phyloP scores from a whole-genome alignment of 1,140 invertebrate genomes.

The Drosophila obscura region DNA sequence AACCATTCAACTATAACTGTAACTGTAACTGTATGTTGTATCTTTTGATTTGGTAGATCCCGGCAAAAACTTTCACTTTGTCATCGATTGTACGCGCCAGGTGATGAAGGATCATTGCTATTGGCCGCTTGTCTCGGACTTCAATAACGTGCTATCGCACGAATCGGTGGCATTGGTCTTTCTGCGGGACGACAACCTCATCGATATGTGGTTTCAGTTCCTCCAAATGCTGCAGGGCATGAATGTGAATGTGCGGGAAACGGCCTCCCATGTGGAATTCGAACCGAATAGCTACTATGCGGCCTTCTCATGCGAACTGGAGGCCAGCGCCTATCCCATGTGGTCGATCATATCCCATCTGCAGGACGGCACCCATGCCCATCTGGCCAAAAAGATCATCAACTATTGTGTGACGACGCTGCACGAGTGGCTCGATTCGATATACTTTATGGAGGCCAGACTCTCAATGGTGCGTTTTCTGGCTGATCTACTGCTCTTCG shows the following conservation, averaged over 20 bases:
- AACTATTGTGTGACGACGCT: slow-evolving; percentile 90
- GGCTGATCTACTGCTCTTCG: neutral
- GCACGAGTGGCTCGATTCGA: slow-evolving; percentile 93
- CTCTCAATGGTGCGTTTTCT: slow-evolving; percentile 85
- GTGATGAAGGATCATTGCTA: slow-evolving; percentile 99
- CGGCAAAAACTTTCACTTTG: slow-evolving; percentile 92
- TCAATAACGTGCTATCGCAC: slow-evolving; percentile 98
- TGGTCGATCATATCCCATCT: slow-evolving; percentile 97
- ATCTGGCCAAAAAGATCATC: slow-evolving; percentile 90
- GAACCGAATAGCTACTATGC: slow-evolving; percentile 98
- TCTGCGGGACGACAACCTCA: slow-evolving; percentile 92
- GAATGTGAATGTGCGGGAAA: slow-evolving; percentile 96
- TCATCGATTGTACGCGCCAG: slow-evolving; percentile 95
- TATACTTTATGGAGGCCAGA: slow-evolving; percentile 89
- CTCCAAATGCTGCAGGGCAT: slow-evolving; percentile 98
- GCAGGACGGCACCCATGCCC: slow-evolving; percentile 88
- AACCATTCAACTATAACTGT: no score
- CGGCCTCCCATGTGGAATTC: slow-evolving; percentile 96
- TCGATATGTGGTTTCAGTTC: slow-evolving; percentile 98
- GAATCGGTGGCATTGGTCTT: slow-evolving; percentile 95
- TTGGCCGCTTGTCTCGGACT: slow-evolving; percentile 98
- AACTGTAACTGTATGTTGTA: slow-evolving; percentile 52
- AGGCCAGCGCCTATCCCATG: slow-evolving; percentile 98
- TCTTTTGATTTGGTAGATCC: slow-evolving; percentile 85
- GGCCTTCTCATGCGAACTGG: slow-evolving; percentile 97